These are phyloP conservation scores for Torymus aiolomorphi DNA, from an alignment of 2,888 invertebrate species.

Conservation along the genomic window DNA sequence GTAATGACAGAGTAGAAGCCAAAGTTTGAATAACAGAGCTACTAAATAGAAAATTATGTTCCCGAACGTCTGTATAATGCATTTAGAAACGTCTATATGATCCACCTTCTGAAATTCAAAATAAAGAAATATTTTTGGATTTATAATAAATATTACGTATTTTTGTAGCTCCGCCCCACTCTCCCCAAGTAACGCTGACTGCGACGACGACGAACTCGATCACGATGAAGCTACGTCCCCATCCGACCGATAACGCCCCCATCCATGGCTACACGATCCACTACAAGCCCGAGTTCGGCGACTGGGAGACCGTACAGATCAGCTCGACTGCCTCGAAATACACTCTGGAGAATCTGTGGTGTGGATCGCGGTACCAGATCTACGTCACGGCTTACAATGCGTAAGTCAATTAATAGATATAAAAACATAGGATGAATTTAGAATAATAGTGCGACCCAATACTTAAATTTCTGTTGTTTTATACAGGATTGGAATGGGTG, in stretches of 20 bases:
- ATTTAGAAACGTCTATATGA: no score
- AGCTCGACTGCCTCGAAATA: constrained; percentile 87
- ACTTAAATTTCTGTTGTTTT: constrained; percentile 6
- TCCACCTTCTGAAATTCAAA: no score
- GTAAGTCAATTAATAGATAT: constrained; percentile 76
- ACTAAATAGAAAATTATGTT: no score
- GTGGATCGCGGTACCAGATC: constrained; percentile 95
- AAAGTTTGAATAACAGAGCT: no score
- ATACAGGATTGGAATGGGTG: constrained; percentile 91
- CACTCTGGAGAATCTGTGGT: constrained; percentile 90
- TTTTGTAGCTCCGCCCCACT: constrained; percentile 82
- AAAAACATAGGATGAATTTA: background rate
- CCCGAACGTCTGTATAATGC: no score
- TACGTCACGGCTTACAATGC: constrained; percentile 95
- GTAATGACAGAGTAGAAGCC: no score
- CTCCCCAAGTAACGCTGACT: constrained; percentile 84
- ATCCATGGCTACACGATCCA: constrained; percentile 94
- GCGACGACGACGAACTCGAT: constrained; percentile 86
- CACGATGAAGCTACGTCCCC: constrained; percentile 84
- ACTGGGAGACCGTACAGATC: constrained; percentile 92
- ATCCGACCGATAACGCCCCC: constrained; percentile 89
- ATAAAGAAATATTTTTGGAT: no score
- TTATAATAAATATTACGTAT: no score
- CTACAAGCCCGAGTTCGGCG: constrained; percentile 95
- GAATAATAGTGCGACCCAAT: background rate